Percentiles rank a stretch among this genome's conserved stretches.
phyloP scores from a whole-genome alignment of 2,888 invertebrate species.

The Pachycephus smyrnensis region DNA sequence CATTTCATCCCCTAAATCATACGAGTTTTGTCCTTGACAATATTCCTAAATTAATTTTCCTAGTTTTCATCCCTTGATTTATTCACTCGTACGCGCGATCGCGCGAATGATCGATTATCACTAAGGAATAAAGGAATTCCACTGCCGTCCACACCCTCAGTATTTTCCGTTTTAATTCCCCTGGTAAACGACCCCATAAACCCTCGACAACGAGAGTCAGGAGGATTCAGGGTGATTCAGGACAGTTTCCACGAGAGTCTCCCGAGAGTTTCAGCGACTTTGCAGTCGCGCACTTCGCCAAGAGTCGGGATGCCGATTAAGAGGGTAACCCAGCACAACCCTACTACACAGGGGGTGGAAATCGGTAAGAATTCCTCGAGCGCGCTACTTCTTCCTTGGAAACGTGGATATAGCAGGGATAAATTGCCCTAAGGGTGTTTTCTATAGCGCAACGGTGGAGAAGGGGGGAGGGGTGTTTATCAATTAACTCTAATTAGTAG shows the following conservation, averaged over 20 bases:
- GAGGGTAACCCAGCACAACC: conserved; percentile 29
- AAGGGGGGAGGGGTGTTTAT: conserved; percentile 28
- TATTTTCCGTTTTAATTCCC: conserved; percentile 25
- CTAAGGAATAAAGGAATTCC: background rate
- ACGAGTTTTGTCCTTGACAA: background rate
- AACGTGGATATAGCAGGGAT: conserved; percentile 8
- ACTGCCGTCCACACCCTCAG: background rate
- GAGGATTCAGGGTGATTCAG: background rate
- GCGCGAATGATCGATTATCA: background rate
- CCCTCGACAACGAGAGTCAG: conserved; percentile 12
- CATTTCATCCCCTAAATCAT: background rate
- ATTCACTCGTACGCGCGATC: background rate
- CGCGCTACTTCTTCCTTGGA: conserved; percentile 21
- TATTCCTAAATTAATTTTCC: background rate
- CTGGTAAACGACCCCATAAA: conserved; percentile 25
- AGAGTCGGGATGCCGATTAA: conserved; percentile 10
- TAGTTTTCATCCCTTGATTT: background rate
- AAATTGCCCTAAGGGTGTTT: conserved; percentile 1
- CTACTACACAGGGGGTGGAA: conserved; percentile 17
- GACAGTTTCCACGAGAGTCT: conserved; percentile 5
- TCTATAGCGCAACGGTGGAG: background rate
- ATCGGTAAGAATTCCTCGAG: conserved; percentile 29
- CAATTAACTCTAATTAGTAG: conserved; percentile 46
- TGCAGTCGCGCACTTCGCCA: background rate
- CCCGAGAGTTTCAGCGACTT: conserved; percentile 8